Conservation (phyloP, 2,113 vertebrate species). For the Rostratula benghalensis region DNA sequence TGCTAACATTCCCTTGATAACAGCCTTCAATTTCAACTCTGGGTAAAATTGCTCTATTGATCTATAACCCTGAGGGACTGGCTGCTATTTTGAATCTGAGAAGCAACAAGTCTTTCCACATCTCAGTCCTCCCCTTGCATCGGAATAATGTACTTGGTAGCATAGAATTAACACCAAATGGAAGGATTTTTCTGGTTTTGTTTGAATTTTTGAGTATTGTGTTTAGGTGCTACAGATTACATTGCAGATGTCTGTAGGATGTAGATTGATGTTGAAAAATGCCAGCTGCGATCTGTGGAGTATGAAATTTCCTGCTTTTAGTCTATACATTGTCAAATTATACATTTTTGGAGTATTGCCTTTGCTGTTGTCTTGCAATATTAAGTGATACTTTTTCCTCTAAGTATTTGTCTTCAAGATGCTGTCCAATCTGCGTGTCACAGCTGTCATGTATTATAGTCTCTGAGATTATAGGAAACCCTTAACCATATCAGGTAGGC, state of each 20-base stretch:
- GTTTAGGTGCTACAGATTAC: not conserved
- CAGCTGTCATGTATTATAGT: not conserved
- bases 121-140: not conserved
- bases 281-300: not conserved
- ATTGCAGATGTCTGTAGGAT: not conserved
- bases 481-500: not conserved
- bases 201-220: not conserved
- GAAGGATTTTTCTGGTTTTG: not conserved
- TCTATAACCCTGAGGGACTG: rapidly evolving
- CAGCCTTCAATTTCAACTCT: not conserved
- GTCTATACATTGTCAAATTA: not conserved
- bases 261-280: not conserved
- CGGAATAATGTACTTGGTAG: not conserved
- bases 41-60: not conserved
- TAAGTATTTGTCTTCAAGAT: not conserved
- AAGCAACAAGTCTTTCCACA: not conserved
- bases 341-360: not conserved
- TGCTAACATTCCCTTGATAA: not conserved
- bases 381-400: not conserved
- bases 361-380: not conserved
- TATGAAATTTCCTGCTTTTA: not conserved
- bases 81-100: not conserved
- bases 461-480: not conserved
- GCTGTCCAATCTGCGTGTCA: rapidly evolving
- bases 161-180: not conserved